Percentiles rank a stretch among this genome's conserved stretches.
Evolutionary conservation across 2,113 vertebrate species (phyloP).

Genomic region (mouse (Mus musculus)): DNA sequence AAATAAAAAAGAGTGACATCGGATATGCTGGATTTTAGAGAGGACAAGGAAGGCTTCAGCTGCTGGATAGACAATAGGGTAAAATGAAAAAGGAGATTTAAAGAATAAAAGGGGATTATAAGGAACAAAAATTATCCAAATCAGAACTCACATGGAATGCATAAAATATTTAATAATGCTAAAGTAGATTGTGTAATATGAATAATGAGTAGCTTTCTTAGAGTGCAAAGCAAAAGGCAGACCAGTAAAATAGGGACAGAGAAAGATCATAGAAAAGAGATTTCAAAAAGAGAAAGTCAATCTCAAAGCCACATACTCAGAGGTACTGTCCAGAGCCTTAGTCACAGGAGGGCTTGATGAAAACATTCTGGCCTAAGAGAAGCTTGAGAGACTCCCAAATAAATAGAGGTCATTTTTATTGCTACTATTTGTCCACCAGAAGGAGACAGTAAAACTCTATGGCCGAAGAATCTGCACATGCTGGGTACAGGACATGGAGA

Average conservation of each 20-base stretch:
- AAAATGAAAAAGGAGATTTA: background rate
- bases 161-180: background rate
- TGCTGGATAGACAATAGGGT: background rate
- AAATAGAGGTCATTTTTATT: background rate
- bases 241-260: slow-evolving; percentile 13
- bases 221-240: background rate
- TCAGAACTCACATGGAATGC: background rate
- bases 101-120: background rate
- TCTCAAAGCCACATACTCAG: slow-evolving; percentile 1
- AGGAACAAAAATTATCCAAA: background rate
- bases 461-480: background rate
- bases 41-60: background rate
- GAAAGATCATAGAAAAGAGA: background rate
- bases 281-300: background rate
- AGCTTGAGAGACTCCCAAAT: background rate
- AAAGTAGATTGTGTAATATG: background rate
- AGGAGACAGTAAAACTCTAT: background rate
- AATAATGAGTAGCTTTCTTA: slow-evolving; percentile 9
- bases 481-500: background rate
- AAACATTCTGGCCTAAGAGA: background rate
- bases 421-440: background rate
- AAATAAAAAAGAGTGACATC: background rate
- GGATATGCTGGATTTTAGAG: background rate
- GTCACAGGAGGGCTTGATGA: background rate
- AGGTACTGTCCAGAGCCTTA: background rate